Base-by-base conservation (phyloP, 2,888 invertebrate genomes). In the Dorcus parallelipipedus region DNA sequence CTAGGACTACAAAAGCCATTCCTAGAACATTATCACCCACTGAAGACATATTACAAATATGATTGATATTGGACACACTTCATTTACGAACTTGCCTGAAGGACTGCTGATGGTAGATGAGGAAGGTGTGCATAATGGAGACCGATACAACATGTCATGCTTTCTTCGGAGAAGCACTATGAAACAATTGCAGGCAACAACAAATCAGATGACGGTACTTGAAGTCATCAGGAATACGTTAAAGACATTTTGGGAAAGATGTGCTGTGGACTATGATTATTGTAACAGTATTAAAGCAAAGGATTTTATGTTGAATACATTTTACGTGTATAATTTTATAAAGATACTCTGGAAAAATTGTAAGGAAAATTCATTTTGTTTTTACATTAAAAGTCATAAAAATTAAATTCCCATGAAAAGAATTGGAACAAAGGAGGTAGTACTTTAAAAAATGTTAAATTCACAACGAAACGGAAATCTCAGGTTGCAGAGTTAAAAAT, bases 91-190 rank as follows among this genome's bases (percentile, higher is more conserved):
- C 10, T 65, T 77, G 14, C 71, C 71, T 0, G 66, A 67, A 33
- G 72, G 71, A 10, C 65, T 73, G 2, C 75, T 78, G 0, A 73
- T 73, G 1, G 69, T 76, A 0, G 79, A 79, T 48, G 72, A 73
- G n/a, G 71, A 74, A 51, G 78, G 76, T 9, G 62, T 73, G 5
- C 77, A 78, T 58, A 76, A 76, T 79, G 71, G 75, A 76, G 47
- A 75, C 75, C 1, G 78, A 76, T 62, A 76, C 74, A 3, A 73
- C 75, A 0, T 80, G 79, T 52, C 78, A 80, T 64, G 77, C 76
- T 4, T 79, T 78, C 64, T 76, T 80, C 58, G 78, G 76, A 0
- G 76, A 79, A 62, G 63, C 78, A 7, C 61, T 79, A n/a, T n/a
- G 59, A 63, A 68, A 49, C 69, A 72, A 20, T 60, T 76, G 48